These are phyloP conservation scores for Clytia hemisphaerica DNA, from an alignment of 30 jellyfish, hydroid and myxozoan genomes.

Conservation along the genomic window DNA sequence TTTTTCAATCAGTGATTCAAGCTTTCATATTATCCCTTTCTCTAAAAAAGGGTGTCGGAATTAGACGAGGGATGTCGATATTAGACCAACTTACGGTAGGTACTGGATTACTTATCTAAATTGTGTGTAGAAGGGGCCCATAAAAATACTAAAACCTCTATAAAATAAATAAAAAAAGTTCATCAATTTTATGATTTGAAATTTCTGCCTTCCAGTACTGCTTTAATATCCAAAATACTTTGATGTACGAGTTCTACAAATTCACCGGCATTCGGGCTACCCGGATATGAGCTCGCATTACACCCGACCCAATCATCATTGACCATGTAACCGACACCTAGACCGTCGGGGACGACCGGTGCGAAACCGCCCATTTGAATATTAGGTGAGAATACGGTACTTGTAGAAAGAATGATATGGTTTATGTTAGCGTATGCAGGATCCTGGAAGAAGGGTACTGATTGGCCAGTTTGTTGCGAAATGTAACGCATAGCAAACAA, in stretches of 20 bases:
- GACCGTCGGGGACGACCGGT: constrained; percentile 83
- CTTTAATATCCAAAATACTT: constrained; percentile 57
- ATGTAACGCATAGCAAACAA: constrained; percentile 61
- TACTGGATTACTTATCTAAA: too few species aligned
- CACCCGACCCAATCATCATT: constrained; percentile 67
- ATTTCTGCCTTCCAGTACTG: constrained; percentile 74
- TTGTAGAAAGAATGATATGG: constrained; percentile 79
- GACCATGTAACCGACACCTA: constrained; percentile 88
- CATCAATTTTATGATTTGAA: constrained; percentile 29
- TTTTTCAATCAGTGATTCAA: too few species aligned
- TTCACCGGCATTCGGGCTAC: constrained; percentile 76
- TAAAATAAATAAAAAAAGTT: too few species aligned
- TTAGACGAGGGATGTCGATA: too few species aligned
- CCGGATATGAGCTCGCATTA: constrained; percentile 80
- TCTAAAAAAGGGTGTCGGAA: too few species aligned
- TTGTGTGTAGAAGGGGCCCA: too few species aligned
- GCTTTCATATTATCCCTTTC: too few species aligned
- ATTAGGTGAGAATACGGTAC: constrained; percentile 75
- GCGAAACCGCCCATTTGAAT: constrained; percentile 92
- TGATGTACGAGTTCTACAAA: constrained; percentile 51
- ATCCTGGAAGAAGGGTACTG: constrained; percentile 68
- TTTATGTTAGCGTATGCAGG: constrained; percentile 72
- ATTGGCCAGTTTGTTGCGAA: constrained; percentile 48
- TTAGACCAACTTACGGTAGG: too few species aligned
- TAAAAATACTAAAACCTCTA: too few species aligned